These are phyloP conservation scores for Notarius lentiginosus DNA, from an alignment of 2,113 vertebrate genomes.

Conservation along the genomic window DNA sequence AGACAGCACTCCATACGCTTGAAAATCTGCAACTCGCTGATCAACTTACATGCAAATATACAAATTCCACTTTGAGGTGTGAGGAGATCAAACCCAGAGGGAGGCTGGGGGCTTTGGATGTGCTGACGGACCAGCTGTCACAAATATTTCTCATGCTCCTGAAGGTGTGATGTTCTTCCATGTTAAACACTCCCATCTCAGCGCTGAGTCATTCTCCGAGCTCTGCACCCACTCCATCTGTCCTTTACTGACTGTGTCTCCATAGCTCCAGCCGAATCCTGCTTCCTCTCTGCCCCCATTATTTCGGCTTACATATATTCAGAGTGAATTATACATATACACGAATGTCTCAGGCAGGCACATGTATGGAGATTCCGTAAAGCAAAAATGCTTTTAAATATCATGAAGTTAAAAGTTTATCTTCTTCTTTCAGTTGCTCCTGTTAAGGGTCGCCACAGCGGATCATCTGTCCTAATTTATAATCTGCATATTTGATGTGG, in stretches of 20 bases:
- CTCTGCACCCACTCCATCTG: constrained; percentile 46
- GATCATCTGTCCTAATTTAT: no score
- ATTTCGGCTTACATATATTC: not conserved
- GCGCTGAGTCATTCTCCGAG: constrained; percentile 44
- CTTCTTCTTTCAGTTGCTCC: no score
- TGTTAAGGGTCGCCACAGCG: no score
- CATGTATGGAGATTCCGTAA: not conserved
- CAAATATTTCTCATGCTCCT: constrained; percentile 47
- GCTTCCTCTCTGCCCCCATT: not conserved
- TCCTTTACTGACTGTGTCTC: constrained; percentile 15
- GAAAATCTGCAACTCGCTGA: not conserved
- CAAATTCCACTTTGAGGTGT: constrained; percentile 28
- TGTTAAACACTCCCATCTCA: constrained; percentile 48
- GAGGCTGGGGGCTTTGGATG: not conserved
- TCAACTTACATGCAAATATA: constrained; percentile 12
- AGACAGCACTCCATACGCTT: not conserved
- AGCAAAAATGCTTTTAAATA: not conserved
- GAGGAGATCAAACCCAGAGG: not conserved
- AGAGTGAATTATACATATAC: not conserved
- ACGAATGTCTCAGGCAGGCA: not conserved
- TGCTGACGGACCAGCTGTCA: not conserved
- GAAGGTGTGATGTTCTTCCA: constrained; percentile 56
- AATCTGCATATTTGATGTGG: no score
- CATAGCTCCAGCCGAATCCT: not conserved
- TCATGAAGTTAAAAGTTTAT: not conserved